phyloP scores from a whole-genome alignment of 2,113 vertebrate species.

The Toxotes jaculatrix region DNA sequence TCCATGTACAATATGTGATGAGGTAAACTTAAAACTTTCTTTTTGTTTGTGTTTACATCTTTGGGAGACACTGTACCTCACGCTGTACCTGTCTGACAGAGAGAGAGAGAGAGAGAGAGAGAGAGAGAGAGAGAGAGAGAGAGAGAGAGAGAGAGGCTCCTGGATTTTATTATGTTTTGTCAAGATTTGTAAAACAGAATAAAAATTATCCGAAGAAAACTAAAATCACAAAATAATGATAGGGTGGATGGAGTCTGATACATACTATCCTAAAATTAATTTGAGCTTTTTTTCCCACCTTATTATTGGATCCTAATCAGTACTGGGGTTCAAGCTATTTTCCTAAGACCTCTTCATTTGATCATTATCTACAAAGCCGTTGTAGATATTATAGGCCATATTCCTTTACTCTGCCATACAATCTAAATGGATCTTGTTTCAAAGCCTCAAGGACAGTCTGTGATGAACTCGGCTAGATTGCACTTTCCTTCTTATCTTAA shows the following conservation, averaged over 20 bases:
- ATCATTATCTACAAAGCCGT: conserved; percentile 84
- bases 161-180: background rate
- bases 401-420: conserved; percentile 79
- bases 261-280: conserved; percentile 64
- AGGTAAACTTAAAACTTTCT: no score
- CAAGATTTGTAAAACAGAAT: background rate
- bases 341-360: conserved; percentile 82
- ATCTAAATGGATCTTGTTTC: conserved; percentile 85
- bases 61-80: background rate
- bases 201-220: background rate
- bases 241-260: conserved; percentile 20
- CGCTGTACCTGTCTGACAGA: background rate
- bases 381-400: conserved; percentile 80
- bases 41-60: background rate
- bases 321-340: conserved; percentile 79
- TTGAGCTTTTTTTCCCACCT: conserved; percentile 37
- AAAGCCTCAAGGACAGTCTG: conserved; percentile 81
- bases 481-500: conserved; percentile 66
- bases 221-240: conserved; percentile 32
- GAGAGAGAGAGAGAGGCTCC: background rate
- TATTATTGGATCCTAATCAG: conserved; percentile 80
- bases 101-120: no score
- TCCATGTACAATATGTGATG: background rate
- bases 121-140: no score
- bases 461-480: conserved; percentile 68